These are phyloP conservation scores for Trichacis sp. DNA, from an alignment of 2,888 invertebrate species.

Conservation along the genomic window DNA sequence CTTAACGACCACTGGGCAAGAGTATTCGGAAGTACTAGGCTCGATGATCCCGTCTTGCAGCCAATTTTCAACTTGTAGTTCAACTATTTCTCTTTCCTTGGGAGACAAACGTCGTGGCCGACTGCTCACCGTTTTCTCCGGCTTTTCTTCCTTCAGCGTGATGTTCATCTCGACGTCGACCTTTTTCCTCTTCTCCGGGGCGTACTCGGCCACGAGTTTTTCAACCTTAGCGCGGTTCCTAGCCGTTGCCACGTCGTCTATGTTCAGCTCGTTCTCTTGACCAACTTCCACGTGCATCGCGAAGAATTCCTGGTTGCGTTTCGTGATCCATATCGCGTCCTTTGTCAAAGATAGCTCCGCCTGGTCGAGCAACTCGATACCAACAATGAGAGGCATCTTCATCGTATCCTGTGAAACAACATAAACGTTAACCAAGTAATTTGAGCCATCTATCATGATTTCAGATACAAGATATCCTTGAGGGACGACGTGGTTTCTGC, in stretches of 20 bases:
- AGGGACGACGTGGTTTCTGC: neutral
- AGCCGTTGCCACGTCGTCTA: neutral
- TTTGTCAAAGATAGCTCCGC: constrained; percentile 19
- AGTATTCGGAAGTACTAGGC: constrained; percentile 41
- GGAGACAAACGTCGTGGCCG: constrained; percentile 17
- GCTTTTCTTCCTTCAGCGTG: constrained; percentile 9
- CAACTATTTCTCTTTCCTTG: constrained; percentile 18
- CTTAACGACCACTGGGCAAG: constrained; percentile 44
- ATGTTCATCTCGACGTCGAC: constrained; percentile 15
- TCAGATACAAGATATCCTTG: neutral
- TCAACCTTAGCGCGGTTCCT: neutral
- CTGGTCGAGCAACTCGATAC: constrained; percentile 20
- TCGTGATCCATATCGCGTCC: constrained; percentile 10
- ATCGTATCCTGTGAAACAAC: constrained; percentile 19
- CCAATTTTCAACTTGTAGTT: constrained; percentile 15
- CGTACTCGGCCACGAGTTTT: constrained; percentile 7
- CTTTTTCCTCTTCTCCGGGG: constrained; percentile 12
- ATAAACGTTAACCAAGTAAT: constrained; percentile 11
- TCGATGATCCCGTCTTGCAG: constrained; percentile 12
- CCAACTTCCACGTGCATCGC: neutral
- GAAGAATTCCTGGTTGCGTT: neutral
- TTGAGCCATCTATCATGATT: constrained; percentile 5
- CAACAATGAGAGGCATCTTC: constrained; percentile 17
- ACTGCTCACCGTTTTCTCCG: constrained; percentile 11
- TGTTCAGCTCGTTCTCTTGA: neutral